Evolutionary conservation across 2,888 invertebrate genomes (phyloP).

Genomic region (Cataglyphis albicans): DNA sequence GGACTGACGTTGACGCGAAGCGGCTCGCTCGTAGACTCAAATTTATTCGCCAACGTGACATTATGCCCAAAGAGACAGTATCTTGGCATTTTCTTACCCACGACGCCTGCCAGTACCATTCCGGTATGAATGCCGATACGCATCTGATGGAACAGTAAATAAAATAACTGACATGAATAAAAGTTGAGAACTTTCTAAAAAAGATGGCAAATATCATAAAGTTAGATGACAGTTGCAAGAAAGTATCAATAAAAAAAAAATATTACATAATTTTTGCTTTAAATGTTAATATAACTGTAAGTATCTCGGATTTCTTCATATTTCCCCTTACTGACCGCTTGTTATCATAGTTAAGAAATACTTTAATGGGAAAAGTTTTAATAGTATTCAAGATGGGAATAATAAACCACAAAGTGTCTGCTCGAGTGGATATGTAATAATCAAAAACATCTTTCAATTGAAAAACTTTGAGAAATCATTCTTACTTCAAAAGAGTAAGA

Average conservation of each 20-base stretch:
- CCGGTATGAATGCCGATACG: conserved; percentile 98
- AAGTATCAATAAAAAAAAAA: conserved; percentile 1
- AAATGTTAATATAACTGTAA: conserved; percentile 52
- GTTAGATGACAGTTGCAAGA: conserved; percentile 12
- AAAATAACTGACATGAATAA: conserved; percentile 5
- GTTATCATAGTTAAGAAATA: conserved; percentile 53
- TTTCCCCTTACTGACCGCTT: conserved; percentile 18
- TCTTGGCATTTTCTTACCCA: conserved; percentile 96
- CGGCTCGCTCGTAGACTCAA: conserved; percentile 97
- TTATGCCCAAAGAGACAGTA: conserved; percentile 98
- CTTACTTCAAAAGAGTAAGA: neutral
- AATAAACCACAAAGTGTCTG: conserved; percentile 60
- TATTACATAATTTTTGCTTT: conserved; percentile 31
- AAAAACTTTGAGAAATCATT: conserved; percentile 40
- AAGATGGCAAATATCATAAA: neutral
- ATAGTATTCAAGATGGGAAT: conserved; percentile 60
- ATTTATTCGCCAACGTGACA: conserved; percentile 97
- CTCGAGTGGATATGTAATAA: conserved; percentile 49
- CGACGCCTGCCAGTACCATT: conserved; percentile 96
- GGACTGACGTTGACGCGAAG: conserved; percentile 97
- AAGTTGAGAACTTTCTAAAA: neutral
- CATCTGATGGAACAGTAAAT: conserved; percentile 89
- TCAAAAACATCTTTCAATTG: conserved; percentile 44
- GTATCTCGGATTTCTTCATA: conserved; percentile 11
- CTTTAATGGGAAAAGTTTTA: conserved; percentile 72